Evolutionary conservation across 2,888 invertebrate species (phyloP).

Genomic region (Watsonalla binaria): DNA sequence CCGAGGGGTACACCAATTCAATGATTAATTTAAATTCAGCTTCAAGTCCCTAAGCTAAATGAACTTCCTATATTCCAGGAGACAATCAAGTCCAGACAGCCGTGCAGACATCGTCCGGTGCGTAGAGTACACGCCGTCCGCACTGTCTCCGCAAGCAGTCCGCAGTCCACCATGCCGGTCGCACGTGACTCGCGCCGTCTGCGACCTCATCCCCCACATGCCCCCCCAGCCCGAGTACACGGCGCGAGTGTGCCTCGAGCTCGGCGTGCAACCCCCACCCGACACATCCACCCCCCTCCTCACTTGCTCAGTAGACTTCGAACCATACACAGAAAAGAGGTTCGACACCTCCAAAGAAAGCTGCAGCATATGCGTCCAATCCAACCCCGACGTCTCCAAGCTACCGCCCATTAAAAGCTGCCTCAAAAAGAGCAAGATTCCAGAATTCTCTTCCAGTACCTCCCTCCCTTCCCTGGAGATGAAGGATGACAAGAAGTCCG

Average conservation of each 20-base stretch:
- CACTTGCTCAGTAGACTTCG: constrained; percentile 56
- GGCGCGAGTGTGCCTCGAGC: constrained; percentile 77
- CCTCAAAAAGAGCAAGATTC: constrained; percentile 55
- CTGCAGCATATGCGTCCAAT: constrained; percentile 63
- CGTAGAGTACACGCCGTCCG: constrained; percentile 53
- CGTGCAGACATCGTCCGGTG: constrained; percentile 72
- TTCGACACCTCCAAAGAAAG: constrained; percentile 55
- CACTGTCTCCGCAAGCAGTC: constrained; percentile 23
- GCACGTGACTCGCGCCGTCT: constrained; percentile 47
- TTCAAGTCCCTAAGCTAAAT: not conserved
- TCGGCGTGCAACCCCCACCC: constrained; percentile 58
- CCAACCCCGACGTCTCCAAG: constrained; percentile 62
- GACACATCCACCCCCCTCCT: constrained; percentile 41
- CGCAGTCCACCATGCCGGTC: constrained; percentile 44
- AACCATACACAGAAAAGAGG: constrained; percentile 48
- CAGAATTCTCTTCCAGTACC: constrained; percentile 47
- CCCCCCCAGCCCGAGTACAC: constrained; percentile 43
- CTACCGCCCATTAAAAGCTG: constrained; percentile 68
- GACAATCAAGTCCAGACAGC: constrained; percentile 57
- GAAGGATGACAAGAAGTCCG: constrained; percentile 46
- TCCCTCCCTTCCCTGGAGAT: constrained; percentile 61
- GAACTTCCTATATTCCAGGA: constrained; percentile 24
- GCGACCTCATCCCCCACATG: constrained; percentile 61
- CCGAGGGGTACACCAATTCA: too few relatives aligned
- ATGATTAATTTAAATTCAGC: not conserved